Conservation (phyloP, 2,888 invertebrate genomes). For the Ctenicera cuprea region DNA sequence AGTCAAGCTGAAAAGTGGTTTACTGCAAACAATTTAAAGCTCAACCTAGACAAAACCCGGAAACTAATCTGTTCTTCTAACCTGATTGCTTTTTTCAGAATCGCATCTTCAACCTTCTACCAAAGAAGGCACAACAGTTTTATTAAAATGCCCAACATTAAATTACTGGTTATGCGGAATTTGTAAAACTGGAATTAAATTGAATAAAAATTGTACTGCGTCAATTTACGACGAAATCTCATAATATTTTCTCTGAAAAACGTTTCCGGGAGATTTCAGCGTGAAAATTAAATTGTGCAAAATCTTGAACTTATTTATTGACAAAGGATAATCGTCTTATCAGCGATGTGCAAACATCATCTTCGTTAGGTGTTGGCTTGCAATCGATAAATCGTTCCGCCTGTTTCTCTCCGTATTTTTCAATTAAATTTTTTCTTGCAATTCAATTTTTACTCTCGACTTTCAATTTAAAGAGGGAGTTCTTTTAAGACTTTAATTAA, state of each 20-base stretch:
- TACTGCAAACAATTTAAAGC: no score
- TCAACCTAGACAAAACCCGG: no score
- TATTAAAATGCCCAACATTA: no score
- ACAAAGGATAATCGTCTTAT: constrained; percentile 28
- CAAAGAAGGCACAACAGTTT: no score
- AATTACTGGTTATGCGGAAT: no score
- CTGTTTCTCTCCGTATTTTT: background rate
- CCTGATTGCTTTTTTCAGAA: no score
- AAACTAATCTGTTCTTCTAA: no score
- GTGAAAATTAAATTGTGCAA: constrained; percentile 29
- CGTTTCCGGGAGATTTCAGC: background rate
- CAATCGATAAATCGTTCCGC: constrained; percentile 18
- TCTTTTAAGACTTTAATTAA: no score
- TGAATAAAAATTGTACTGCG: background rate
- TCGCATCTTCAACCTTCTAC: no score
- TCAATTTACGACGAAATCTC: background rate
- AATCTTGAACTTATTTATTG: constrained; percentile 20
- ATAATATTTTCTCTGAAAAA: background rate
- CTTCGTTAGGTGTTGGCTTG: constrained; percentile 32
- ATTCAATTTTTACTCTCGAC: background rate
- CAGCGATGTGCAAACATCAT: constrained; percentile 29
- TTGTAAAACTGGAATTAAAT: background rate
- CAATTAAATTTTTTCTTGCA: constrained; percentile 9
- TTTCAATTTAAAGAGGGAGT: no score
- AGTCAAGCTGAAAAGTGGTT: no score